These are phyloP conservation scores for Leucoma salicis DNA, from an alignment of 2,888 invertebrate genomes.

Conservation along the genomic window DNA sequence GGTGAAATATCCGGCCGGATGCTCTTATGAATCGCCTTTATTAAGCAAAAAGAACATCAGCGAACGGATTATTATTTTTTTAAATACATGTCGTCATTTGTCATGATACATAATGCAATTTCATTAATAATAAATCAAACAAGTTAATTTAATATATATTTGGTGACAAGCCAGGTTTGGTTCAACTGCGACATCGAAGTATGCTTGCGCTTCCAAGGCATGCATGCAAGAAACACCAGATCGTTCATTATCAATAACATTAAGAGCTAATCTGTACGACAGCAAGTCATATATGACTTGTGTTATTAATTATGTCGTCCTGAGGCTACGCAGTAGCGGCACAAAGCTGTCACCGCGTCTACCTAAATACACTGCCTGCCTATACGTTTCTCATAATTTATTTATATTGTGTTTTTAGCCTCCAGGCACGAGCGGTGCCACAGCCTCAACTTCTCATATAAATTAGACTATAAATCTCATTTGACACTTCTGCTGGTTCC, in stretches of 20 bases:
- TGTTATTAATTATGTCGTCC: conserved; percentile 68
- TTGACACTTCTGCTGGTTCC: conserved; percentile 65
- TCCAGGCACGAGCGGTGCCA: conserved; percentile 55
- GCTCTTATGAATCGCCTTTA: conserved; percentile 72
- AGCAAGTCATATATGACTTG: conserved; percentile 21
- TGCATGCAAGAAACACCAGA: no score
- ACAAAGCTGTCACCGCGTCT: conserved; percentile 73
- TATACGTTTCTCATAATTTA: conserved; percentile 75
- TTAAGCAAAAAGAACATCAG: conserved; percentile 69
- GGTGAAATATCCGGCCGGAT: conserved; percentile 82
- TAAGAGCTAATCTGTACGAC: conserved; percentile 22
- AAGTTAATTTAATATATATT: no score
- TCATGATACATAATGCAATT: no score
- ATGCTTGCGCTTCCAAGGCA: no score
- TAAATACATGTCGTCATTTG: no score
- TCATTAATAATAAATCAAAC: no score
- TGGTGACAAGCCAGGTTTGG: no score
- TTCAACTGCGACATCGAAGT: no score
- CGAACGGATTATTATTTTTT: conserved; percentile 57
- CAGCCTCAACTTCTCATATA: conserved; percentile 72
- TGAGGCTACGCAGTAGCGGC: conserved; percentile 65
- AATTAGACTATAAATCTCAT: conserved; percentile 77
- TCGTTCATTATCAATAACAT: conserved; percentile 22
- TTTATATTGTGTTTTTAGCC: conserved; percentile 74
- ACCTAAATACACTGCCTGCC: conserved; percentile 75